phyloP scores from a whole-genome alignment of 2,113 vertebrate genomes.

The Thymallus thymallus region DNA sequence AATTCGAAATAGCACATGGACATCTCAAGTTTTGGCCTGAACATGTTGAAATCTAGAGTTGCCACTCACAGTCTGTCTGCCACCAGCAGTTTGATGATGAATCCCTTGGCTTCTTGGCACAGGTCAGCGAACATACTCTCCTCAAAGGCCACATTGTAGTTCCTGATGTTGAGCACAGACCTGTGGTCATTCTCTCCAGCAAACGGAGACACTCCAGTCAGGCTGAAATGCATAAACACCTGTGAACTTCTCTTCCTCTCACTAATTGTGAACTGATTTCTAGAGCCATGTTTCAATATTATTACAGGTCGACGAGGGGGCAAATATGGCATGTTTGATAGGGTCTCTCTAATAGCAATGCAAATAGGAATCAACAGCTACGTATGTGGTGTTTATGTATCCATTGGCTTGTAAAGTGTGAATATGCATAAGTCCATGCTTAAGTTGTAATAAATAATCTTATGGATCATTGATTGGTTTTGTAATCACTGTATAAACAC shows the following conservation, averaged over 20 bases:
- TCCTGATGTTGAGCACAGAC: conserved; percentile 90
- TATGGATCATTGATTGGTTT: no score
- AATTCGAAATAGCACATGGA: no score
- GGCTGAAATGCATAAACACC: conserved; percentile 65
- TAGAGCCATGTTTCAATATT: not conserved
- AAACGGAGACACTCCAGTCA: conserved; percentile 94
- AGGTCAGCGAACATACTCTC: conserved; percentile 91
- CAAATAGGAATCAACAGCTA: no score
- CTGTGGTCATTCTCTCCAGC: conserved; percentile 92
- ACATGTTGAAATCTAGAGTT: not conserved
- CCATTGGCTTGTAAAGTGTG: no score
- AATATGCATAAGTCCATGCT: no score
- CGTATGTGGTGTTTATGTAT: no score
- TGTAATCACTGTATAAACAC: no score
- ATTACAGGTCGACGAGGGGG: no score
- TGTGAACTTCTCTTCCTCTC: not conserved
- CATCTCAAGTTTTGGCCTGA: no score
- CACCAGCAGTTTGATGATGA: conserved; percentile 96
- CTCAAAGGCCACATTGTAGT: conserved; percentile 94
- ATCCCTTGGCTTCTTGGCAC: conserved; percentile 89
- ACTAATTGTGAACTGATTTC: no score
- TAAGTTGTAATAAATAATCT: not conserved
- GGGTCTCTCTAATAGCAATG: no score
- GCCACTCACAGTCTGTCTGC: conserved; percentile 90
- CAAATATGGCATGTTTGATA: no score